Percentiles rank a stretch among this genome's conserved stretches.
Evolutionary conservation across 1,140 invertebrate species (phyloP).

Genomic region (honey bee (Apis mellifera)): DNA sequence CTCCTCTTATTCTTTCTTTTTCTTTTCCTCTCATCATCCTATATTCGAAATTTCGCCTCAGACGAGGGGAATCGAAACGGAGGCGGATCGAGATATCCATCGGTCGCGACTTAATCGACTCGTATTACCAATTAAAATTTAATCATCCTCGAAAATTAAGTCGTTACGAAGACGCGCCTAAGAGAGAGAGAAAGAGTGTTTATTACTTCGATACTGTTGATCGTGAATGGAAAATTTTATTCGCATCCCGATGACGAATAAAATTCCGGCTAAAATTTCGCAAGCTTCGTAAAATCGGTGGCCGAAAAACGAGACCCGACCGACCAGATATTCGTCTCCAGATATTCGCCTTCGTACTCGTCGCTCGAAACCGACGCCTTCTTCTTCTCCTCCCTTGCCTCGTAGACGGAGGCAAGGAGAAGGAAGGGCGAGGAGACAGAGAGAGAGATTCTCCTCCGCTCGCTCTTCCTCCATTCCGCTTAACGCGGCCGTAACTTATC

Average conservation of each 20-base stretch:
- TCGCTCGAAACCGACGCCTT: not conserved
- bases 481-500: slow-evolving; percentile 78
- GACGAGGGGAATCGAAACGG: slow-evolving; percentile 24
- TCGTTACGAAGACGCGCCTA: slow-evolving; percentile 56
- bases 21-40: not conserved
- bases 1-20: not conserved
- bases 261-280: not conserved
- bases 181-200: not conserved
- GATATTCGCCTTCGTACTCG: not conserved
- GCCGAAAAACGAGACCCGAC: not conserved
- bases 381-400: no score
- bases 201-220: not conserved
- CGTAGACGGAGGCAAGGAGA: not conserved
- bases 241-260: not conserved
- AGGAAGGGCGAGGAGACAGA: not conserved
- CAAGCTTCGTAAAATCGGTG: not conserved
- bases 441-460: slow-evolving; percentile 16
- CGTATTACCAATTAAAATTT: slow-evolving; percentile 78
- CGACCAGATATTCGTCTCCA: not conserved
- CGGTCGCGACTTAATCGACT: slow-evolving; percentile 71
- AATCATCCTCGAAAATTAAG: slow-evolving; percentile 72
- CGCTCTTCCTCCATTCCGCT: slow-evolving; percentile 71
- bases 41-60: not conserved
- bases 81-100: slow-evolving; percentile 56
- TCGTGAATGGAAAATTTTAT: not conserved